Base-by-base conservation (phyloP, 1,140 invertebrate species). In the Camponotus pennsylvanicus region DNA sequence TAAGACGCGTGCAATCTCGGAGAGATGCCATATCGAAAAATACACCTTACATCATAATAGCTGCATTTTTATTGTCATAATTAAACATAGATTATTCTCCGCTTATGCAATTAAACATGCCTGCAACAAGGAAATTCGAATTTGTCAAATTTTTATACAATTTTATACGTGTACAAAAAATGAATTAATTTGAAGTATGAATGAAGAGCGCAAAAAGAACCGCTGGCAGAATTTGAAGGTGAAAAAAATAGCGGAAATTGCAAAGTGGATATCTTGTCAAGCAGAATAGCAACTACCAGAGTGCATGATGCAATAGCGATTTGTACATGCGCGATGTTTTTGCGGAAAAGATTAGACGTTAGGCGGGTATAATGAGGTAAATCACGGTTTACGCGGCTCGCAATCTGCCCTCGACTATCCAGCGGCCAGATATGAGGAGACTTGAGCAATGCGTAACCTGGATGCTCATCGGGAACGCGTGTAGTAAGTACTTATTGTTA, bases 381-480 rank as follows among this genome's bases (percentile, higher is more conserved):
- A 73, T 75, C 52, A 49, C n/a, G n/a, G 52, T 82, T 82, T 15
- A 21, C 11, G 37, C 67, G 27, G 0, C 27, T 71, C 21, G 15
- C n/a, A 71, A 59, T 61, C 55, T 59, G 52, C 52, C 40, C 40
- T n/a, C 67, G 55, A 45, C 18, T 34, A 18, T 69, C n/a, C n/a
- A 32, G 7, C 3, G 4, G 21, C 3, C 37, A 37, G 21, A 59
- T 34, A 11, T 40, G 71, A 77, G 4, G 34, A 70, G 18, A 7
- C 67, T 82, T 82, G 69, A 73, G 67, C 67, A 82, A 61, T 27
- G 69, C 27, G 69, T 73, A 73, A 73, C 55, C 55, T 83, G 79
- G 55, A 75, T 82, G 79, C 55, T 73, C 55, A 42, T 71, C 67
- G 40, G 32, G 18, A 40, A 61, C 67, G 52, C 11, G 67, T 59